Evolutionary conservation across 2,888 invertebrate genomes (phyloP).

Genomic region (Hymenopus coronatus): DNA sequence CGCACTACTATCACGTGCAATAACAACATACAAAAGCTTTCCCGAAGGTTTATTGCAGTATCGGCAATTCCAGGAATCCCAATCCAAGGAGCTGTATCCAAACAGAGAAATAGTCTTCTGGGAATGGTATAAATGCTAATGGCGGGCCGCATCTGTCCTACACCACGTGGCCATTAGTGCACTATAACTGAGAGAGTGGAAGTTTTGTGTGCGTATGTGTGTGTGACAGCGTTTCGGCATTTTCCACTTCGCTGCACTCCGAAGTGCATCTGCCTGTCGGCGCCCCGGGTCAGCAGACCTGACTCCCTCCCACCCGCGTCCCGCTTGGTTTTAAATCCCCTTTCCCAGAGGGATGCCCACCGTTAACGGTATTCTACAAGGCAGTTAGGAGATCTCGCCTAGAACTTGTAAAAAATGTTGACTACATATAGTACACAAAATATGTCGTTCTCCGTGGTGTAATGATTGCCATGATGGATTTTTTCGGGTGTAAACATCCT

Average conservation of each 20-base stretch:
- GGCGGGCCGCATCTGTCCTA: neutral
- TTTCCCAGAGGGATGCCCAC: neutral
- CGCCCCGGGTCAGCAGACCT: neutral
- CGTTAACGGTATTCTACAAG: too few relatives aligned
- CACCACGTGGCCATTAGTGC: neutral
- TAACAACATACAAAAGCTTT: neutral
- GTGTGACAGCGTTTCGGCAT: neutral
- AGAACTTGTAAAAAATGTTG: too few relatives aligned
- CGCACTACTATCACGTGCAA: too few relatives aligned
- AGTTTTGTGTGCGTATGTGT: neutral
- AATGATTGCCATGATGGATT: too few relatives aligned
- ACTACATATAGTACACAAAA: too few relatives aligned
- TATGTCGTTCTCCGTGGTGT: too few relatives aligned
- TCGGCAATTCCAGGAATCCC: neutral
- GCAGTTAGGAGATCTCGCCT: too few relatives aligned
- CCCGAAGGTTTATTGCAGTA: neutral
- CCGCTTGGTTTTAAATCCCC: neutral
- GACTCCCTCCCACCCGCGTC: neutral
- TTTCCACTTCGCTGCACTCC: neutral
- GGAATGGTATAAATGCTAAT: neutral
- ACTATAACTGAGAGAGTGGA: neutral
- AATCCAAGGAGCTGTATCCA: neutral
- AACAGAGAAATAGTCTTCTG: neutral
- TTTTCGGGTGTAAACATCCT: too few relatives aligned
- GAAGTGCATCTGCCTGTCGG: slow-evolving; percentile 24